Evolutionary conservation across 2,113 vertebrate species (phyloP), one percentile per base, ranked within the genome.

Genomic region (Zootoca vivipara): DNA sequence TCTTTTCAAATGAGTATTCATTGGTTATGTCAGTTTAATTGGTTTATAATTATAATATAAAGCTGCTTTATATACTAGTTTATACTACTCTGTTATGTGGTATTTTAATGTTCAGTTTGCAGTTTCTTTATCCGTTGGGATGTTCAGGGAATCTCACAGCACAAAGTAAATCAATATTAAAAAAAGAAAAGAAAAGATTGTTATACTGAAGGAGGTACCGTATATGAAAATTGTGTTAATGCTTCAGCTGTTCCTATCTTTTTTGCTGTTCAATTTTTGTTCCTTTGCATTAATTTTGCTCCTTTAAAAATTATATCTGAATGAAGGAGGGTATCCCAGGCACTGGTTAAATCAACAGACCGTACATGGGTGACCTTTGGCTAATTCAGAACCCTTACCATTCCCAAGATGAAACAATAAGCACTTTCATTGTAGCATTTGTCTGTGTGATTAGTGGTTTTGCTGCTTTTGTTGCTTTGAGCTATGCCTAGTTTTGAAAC

Each of bases 361-460:
- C 0, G 22, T 26, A n/a, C 46, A 78, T 52, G 62, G 80, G 30
- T 28, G 30, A 73, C 35, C 30, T n/a, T 26, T 89, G 87, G 38
- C 81, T n/a, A 75, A 85, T 70, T 85, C 80, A 62, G 75, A 89
- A 85, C 7, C 65, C n/a, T 77, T 4, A 78, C 67, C 28, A 4
- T 90, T 88, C 24, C 38, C 85, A 46, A 42, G 73, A 30, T 16
- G 52, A 89, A 91, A 79, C 69, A 80, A 79, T 85, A 56, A 92
- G 70, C n/a, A 91, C 87, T 93, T 89, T 93, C 79, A 75, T 78
- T 89, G 88, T 65, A 15, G 33, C 86, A 90, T 90, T 88, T 78
- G 35, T 90, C 69, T 2, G 12, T 38, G 20, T 80, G 85, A 90
- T 91, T 78, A 89, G 78, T 85, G 93, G 70, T 89, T 90, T 87